phyloP scores from a whole-genome alignment of 2,113 vertebrate species.

The Blennius ocellaris region DNA sequence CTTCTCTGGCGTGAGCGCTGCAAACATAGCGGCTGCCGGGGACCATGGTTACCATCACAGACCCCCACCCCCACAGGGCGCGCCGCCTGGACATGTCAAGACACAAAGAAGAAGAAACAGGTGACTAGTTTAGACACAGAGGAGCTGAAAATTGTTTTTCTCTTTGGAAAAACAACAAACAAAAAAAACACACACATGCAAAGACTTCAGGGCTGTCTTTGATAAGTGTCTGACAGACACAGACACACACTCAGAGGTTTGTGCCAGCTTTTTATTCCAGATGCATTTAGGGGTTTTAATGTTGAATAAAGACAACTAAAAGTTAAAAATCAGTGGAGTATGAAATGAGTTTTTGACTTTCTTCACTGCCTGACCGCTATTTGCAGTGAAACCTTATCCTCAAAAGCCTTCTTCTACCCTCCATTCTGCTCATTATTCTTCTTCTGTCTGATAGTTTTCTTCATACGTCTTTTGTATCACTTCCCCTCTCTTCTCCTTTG shows the following conservation, averaged over 20 bases:
- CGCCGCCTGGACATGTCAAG: conserved; percentile 65
- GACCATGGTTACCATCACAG: conserved; percentile 85
- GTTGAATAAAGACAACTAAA: neutral
- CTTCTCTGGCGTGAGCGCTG: conserved; percentile 72
- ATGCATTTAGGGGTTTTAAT: conserved; percentile 14
- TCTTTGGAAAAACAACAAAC: neutral
- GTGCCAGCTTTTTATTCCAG: neutral
- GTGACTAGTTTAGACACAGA: conserved; percentile 18
- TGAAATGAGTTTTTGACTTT: conserved; percentile 14
- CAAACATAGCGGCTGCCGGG: conserved; percentile 79
- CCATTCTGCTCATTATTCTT: neutral
- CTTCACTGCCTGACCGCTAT: neutral
- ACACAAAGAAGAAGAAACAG: too few species aligned
- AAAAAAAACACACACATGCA: neutral
- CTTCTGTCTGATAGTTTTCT: neutral
- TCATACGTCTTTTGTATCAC: neutral
- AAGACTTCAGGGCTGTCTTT: too few species aligned
- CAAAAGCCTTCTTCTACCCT: neutral
- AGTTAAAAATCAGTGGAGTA: conserved; percentile 12
- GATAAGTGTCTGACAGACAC: too few species aligned
- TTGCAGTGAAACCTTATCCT: neutral
- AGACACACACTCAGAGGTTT: too few species aligned
- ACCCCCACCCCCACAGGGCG: conserved; percentile 75
- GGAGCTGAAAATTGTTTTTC: neutral
- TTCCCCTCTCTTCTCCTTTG: neutral